Evolutionary conservation across 2,113 vertebrate species (phyloP), one percentile per base, ranked within the genome.

Genomic region (Larimichthys crocea): DNA sequence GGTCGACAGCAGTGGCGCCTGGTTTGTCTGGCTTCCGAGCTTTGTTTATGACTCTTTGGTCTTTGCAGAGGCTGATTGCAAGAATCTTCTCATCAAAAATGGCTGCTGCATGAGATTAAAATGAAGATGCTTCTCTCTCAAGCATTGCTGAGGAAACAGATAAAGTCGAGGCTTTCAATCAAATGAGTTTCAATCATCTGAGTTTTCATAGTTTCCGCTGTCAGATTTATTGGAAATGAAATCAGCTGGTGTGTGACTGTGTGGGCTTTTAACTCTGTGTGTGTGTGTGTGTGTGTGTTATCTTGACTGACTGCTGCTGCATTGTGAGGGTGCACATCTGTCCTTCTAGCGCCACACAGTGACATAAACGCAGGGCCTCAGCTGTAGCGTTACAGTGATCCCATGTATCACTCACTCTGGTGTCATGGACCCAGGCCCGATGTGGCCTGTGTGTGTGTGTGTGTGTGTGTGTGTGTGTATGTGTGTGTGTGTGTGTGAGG

Each of bases 321-420:
- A 73, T 50, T 80, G 50, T 57, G 31, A 53, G 29, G 15, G 40
- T 20, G 40, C 64, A 63, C 74, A 79, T 87, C 79, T 80, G 67
- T 72, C 48, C 67, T 44, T 22, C 71, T 14, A 59, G 49, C 48
- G 29, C 61, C n/a, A 77, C 71, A 86, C 48, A 82, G 31, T 76
- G 64, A 64, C 70, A 86, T 74, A 72, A 86, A 79, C 56, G 35
- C 77, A 65, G 8, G 67, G 65, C 74, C 67, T 73, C 81, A 86
- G 90, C 80, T 88, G 84, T 50, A 53, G 69, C 35, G 20, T 53
- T 63, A 59, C 69, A 87, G 65, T 35, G 60, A 24, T 31, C 73
- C 66, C 26, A 76, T 83, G 79, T 83, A 68, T 86, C 81, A 70
- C 59, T 84, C 79, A 82, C 53, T 80, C 16, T 64, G 61, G 62